Base-by-base conservation (phyloP, 2,888 invertebrate genomes). In the Mythimna pallens region DNA sequence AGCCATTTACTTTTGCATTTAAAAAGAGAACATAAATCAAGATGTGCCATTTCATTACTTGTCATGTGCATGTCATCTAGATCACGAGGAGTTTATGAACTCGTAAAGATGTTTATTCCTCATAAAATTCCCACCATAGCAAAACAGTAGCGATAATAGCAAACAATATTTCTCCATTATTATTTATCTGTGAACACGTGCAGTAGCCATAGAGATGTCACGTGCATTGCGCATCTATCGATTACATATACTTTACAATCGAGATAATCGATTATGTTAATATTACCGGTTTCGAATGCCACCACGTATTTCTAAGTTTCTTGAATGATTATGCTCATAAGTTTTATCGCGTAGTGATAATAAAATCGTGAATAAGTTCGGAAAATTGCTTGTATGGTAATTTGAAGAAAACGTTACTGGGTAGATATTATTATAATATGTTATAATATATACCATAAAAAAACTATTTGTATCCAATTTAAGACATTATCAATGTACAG, bases 241-340 rank as follows among this genome's bases (percentile, higher is more conserved):
- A 86, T 86, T 83, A 76, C 80, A 82, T 80, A 80, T 69, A 76
- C 72, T 73, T 82, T 83, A 74, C 78, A 80, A 84, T 83, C 80
- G 83, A 83, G 80, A 81, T 85, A 76, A 85, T 85, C 84, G 85
- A 85, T 88, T 89, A 89, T 89, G 88, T 62, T 87, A 89, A 90
- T 89, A 78, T 73, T 71, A 87, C 89, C 82, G 87, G 92, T 91
- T 87, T 78, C 71, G 80, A 87, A 88, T 86, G 72, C 83, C 85
- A 81, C 82, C 76, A 79, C 82, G 81, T 82, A 68, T 62, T 50
- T 64, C 30, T 70, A 58, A 25, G 62, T 70, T 73, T 70, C 65
- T 75, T 78, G 73, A 76, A 73, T 75, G 75, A 75, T 71, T 73
- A 71, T 43, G 65, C 65, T 69, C 52, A 72, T 57, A 30, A 59